Evolutionary conservation across 2,113 vertebrate species (phyloP), one percentile per base, ranked within the genome.

Genomic region (Elachura formosa): DNA sequence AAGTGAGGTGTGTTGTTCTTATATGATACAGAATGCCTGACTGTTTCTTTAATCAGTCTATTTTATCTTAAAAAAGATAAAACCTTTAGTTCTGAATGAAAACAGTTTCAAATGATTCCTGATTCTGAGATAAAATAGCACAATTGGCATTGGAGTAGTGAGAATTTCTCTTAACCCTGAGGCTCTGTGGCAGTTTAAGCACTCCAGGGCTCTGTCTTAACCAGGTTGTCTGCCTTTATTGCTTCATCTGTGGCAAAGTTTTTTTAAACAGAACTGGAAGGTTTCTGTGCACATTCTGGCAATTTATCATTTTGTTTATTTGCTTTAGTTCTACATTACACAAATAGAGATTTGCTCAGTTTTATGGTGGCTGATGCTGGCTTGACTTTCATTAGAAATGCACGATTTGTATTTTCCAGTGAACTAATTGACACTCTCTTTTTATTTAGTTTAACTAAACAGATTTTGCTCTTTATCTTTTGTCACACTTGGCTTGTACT

Each of bases 21-120:
- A 4, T 1, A 9, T 26, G 12, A 4, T 55, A 11, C 0, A n/a
- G 51, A 76, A 54, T 24, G 55, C 9, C 12, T 90, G 38, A 3
- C 26, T 77, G 1, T 90, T 93, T 58, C 46, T 74, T 80, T 23
- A 74, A 25, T 34, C 67, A 64, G 5, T 56, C n/a, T 68, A 12
- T 2, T 87, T 75, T 85, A n/a, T 21, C 48, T 51, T 69, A 1
- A 34, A 56, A 51, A 72, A 56, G 2, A 19, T 36, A 6, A 66
- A 24, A 36, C 4, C 5, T 87, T 18, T 46, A 40, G 19, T 54
- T 87, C n/a, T 76, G 15, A 19, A 2, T 86, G 24, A 38, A 72
- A 25, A 17, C 25, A 33, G 7, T 73, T 88, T 58, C 55, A 77
- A 19, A 41, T 34, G 8, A 5, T 76, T 80, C 61, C 49, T 52